phyloP scores from a whole-genome alignment of 2,888 invertebrate genomes.

The Diaphora mendica region DNA sequence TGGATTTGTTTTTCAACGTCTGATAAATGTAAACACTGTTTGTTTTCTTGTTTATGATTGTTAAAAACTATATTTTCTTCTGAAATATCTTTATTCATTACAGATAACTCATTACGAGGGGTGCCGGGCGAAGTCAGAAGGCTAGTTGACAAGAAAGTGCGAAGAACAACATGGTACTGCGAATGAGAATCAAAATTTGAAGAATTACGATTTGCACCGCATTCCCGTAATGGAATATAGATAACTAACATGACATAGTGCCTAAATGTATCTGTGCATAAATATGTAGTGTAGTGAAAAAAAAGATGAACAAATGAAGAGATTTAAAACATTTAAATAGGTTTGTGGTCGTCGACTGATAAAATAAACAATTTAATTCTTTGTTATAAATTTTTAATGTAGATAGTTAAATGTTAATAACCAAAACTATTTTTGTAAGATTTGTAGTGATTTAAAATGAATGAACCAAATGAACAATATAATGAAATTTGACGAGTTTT shows the following conservation, averaged over 20 bases:
- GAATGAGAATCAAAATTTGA: constrained; percentile 64
- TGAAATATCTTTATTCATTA: constrained; percentile 51
- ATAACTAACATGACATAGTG: constrained; percentile 21
- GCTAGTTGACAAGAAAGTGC: constrained; percentile 69
- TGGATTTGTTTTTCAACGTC: constrained; percentile 3
- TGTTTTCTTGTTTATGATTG: not conserved
- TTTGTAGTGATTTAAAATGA: constrained; percentile 14
- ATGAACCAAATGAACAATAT: not conserved
- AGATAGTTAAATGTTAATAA: constrained; percentile 19
- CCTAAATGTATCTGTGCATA: constrained; percentile 28
- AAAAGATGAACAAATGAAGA: constrained; percentile 40
- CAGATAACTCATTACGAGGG: constrained; percentile 83
- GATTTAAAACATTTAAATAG: constrained; percentile 5
- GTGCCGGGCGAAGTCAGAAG: constrained; percentile 82
- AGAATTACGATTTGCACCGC: constrained; percentile 31
- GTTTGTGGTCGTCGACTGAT: constrained; percentile 39
- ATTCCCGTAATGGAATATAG: constrained; percentile 27
- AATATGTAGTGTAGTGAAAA: constrained; percentile 29
- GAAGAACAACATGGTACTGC: constrained; percentile 84
- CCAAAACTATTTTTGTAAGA: constrained; percentile 26
- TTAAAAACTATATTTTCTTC: not conserved
- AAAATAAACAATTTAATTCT: constrained; percentile 42
- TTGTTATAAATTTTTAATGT: constrained; percentile 22
- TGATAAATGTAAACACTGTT: not conserved
- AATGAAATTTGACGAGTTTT: constrained; percentile 2